Base-by-base conservation (phyloP, 2,797 vertebrate species). In the Nyctibius grandis region DNA sequence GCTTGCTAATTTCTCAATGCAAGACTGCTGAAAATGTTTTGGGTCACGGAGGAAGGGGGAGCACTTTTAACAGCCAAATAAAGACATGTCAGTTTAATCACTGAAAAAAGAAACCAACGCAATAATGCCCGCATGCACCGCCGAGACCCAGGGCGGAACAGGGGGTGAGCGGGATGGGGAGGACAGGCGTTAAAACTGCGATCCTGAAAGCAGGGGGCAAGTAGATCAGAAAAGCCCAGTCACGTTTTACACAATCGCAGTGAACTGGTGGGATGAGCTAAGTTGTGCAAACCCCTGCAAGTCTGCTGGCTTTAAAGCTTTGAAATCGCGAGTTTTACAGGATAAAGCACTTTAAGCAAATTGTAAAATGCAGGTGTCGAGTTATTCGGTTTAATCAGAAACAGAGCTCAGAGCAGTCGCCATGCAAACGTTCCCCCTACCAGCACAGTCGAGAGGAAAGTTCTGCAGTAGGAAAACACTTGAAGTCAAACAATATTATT, bases 1-100 rank as follows among this genome's bases (percentile, higher is more conserved):
- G 97, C 97, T 97, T 97, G 98, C 95, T 97, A 98, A 98, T 92
- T 93, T 94, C 97, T 96, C 86, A 93, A 89, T 70, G 95, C 89
- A 95, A 98, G 97, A 93, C 95, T 95, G 95, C 95, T 97, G 85
- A 95, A 97, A 97, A 96, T 96, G 96, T 95, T 96, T 97, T 96
- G 97, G 87, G 74, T 79, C 8, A 2, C 40, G 92, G 97, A 98
- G 97, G 76, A 80, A 91, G 74, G 85, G 88, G 91, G 85, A 93
- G 61, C 5, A 21, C 92, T 96, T 96, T 89, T 92, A 95, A 92
- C 93, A 95, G 88, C 97, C 95, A 94, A 97, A 96, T 93, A 97
- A 96, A 97, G 95, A 68, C 78, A 54, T 83, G 91, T 63, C 95
- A 88, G 77, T 93, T 96, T 91, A 83, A 96, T 92, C 81, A 95